Base-by-base conservation (phyloP, 1,140 invertebrate species). In the Agrypnia vestita region DNA sequence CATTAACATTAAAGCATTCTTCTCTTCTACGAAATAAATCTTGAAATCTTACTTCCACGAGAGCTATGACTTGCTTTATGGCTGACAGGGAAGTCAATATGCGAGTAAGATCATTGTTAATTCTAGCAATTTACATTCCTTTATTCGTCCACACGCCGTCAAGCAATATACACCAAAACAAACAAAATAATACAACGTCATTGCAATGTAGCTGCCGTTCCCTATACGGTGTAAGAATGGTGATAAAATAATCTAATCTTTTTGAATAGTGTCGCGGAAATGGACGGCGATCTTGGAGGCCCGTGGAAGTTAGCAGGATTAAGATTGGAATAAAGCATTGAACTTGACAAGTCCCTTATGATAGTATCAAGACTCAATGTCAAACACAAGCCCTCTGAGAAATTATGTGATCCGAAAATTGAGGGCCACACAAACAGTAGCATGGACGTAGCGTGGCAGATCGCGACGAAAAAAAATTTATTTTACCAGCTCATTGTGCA, bases 1-100 rank as follows among this genome's bases (percentile, higher is more conserved):
- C 53, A 56, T 56, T 56, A 56, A 56, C 53, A 9, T 56, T 19
- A 56, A 56, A 59, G 55, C 17, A 19, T 19, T 21, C 21, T 21
- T 59, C 55, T 6, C 21, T 6, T 59, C 21, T 59, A 59, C 11
- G 17, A 19, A 21, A 59, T 59, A 59, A 59, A 59, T 59, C 10
- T 11, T 21, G 11, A 59, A 59, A 11, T 19, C 55, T 21, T 59
- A 21, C 55, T 19, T 11, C 4, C n/a, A 21, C 7, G 17, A 19
- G 21, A 59, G 15, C 17, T 21, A 59, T 17, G 17, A 59, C 55
- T 21, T 3, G 55, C 55, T 19, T 15, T 59, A 59, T 59, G 25
- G 25, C 8, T 21, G 55, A 59, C 55, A 59, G 21, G 55, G 11
- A 21, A 8, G 7, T 59, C 17, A 59, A 59, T 59, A 21, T 6